Evolutionary conservation across 2,888 invertebrate species (phyloP).

Genomic region (Lypha dubia): DNA sequence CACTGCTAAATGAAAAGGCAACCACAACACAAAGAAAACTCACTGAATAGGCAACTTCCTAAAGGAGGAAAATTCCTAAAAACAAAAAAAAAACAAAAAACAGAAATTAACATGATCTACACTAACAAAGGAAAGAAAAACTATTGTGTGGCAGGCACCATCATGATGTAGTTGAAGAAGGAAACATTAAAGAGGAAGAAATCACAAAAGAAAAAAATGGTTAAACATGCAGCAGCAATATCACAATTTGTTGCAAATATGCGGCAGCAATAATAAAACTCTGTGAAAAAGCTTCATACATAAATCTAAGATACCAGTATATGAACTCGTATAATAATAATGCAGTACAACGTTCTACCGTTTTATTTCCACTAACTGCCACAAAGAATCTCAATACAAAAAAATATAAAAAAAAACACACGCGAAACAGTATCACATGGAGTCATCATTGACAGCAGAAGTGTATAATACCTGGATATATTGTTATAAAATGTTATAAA

Average conservation of each 20-base stretch:
- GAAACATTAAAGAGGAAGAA: constrained; percentile 30
- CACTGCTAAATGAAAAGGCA: constrained; percentile 55
- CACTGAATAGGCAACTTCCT: constrained; percentile 52
- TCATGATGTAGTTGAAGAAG: constrained; percentile 14
- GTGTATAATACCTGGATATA: constrained; percentile 41
- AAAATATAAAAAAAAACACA: background rate
- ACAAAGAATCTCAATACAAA: constrained; percentile 15
- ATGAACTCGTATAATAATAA: background rate
- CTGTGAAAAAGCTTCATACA: constrained; percentile 11
- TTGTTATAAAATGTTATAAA: constrained; percentile 55
- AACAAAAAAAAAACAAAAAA: constrained; percentile 10
- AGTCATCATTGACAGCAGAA: constrained; percentile 48
- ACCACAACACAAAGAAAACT: constrained; percentile 44
- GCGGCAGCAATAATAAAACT: constrained; percentile 33
- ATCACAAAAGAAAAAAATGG: constrained; percentile 1
- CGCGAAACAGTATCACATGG: constrained; percentile 46
- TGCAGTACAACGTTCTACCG: constrained; percentile 45
- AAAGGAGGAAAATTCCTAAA: constrained; percentile 51
- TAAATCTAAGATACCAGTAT: constrained; percentile 47
- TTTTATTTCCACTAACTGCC: constrained; percentile 12
- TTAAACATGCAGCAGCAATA: constrained; percentile 55
- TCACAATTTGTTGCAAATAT: constrained; percentile 57
- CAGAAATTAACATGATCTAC: constrained; percentile 45
- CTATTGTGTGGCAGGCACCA: constrained; percentile 15
- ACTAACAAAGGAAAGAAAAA: constrained; percentile 20